A percentile compares a stretch with the other conserved stretches of the same genome.
Conservation (phyloP, 37 sponge, comb jelly and placozoan species). For the Chondrilla cf. caribensis region DNA sequence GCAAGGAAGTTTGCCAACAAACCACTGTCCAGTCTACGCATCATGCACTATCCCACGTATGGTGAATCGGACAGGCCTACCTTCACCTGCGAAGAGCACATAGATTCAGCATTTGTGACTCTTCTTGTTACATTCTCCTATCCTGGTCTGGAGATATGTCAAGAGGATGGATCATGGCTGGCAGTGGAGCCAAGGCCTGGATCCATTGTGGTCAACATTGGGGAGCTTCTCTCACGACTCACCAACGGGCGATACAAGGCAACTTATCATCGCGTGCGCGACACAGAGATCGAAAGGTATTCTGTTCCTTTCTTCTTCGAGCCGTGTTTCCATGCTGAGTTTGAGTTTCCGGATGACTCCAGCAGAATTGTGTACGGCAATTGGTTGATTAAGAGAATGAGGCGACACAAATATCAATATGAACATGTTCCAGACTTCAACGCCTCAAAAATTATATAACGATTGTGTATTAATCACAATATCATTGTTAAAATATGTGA, state of each 20-base stretch:
- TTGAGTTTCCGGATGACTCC: slow-evolving; percentile 32
- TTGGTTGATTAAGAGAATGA: slow-evolving; percentile 14
- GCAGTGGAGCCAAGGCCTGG: slow-evolving; percentile 31
- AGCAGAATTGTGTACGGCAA: slow-evolving; percentile 32
- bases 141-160: slow-evolving; percentile 35
- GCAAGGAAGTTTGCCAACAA: slow-evolving; percentile 22
- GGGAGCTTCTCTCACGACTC: slow-evolving; percentile 22
- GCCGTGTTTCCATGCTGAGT: slow-evolving; percentile 35
- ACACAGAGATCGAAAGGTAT: slow-evolving; percentile 33
- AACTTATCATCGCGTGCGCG: slow-evolving; percentile 49
- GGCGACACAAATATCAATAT: slow-evolving; percentile 24
- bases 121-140: slow-evolving; percentile 40
- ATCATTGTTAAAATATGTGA: too few species aligned
- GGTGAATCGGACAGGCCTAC: background rate
- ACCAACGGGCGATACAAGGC: slow-evolving; percentile 47
- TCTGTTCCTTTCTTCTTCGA: slow-evolving; percentile 57
- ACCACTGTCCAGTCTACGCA: slow-evolving; percentile 23
- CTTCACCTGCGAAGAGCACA: slow-evolving; percentile 38
- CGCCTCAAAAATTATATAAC: background rate
- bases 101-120: slow-evolving; percentile 44
- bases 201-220: slow-evolving; percentile 45
- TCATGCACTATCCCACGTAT: slow-evolving; percentile 48
- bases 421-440: slow-evolving; percentile 2
- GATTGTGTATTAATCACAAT: background rate
- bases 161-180: slow-evolving; percentile 31